Conservation (phyloP, 1,140 invertebrate genomes). For the Akabosia matsudoensis region DNA sequence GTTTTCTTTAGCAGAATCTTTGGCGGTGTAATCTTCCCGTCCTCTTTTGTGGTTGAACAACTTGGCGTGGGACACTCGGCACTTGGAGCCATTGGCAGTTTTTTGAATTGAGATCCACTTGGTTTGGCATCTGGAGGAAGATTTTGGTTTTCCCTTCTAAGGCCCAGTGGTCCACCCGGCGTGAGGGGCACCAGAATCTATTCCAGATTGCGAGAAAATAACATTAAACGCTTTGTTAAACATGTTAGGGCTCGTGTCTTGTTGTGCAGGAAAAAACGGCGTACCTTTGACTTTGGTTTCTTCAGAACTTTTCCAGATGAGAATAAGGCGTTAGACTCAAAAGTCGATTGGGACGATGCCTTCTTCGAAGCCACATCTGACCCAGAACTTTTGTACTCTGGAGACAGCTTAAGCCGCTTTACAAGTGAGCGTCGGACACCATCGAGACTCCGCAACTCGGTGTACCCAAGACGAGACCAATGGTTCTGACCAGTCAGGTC, state of each 20-base stretch:
- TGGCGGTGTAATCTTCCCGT: background rate
- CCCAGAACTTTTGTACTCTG: slow-evolving; percentile 8
- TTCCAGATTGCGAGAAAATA: background rate
- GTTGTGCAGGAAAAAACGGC: background rate
- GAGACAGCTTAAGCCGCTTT: slow-evolving; percentile 40
- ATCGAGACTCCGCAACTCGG: slow-evolving; percentile 69
- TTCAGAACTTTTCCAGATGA: background rate
- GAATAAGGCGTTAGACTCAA: background rate
- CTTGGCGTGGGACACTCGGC: background rate
- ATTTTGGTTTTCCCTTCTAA: slow-evolving; percentile 17
- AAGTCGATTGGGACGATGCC: background rate
- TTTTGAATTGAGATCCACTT: slow-evolving; percentile 22
- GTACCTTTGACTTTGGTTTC: slow-evolving; percentile 13
- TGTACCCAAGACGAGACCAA: slow-evolving; percentile 70
- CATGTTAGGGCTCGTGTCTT: background rate
- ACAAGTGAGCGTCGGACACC: slow-evolving; percentile 68
- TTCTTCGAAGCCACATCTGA: background rate
- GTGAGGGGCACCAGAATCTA: slow-evolving; percentile 1
- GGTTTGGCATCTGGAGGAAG: slow-evolving; percentile 12
- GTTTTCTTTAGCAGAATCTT: background rate
- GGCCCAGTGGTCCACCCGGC: slow-evolving; percentile 14
- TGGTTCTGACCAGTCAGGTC: slow-evolving; percentile 77
- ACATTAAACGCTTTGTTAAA: background rate
- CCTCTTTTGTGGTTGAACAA: background rate
- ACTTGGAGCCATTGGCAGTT: background rate